Evolutionary conservation across 2,888 invertebrate species (phyloP).

Genomic region (Chymomyza procnemis): DNA sequence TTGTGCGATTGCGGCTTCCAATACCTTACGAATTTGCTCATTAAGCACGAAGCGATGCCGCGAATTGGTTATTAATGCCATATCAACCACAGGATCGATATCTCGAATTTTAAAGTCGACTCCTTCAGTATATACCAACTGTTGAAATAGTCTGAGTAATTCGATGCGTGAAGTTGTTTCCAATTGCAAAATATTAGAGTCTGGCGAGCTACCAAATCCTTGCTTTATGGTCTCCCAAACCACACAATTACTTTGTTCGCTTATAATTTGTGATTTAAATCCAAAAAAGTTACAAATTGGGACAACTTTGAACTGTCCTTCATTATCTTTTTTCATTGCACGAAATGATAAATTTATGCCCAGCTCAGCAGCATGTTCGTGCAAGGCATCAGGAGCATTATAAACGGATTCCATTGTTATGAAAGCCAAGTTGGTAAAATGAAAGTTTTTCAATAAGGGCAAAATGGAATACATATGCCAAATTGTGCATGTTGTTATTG

Average conservation of each 20-base stretch:
- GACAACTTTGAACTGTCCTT: slow-evolving; percentile 29
- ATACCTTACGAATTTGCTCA: slow-evolving; percentile 41
- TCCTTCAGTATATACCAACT: slow-evolving; percentile 43
- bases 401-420: slow-evolving; percentile 69
- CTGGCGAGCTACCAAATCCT: slow-evolving; percentile 40
- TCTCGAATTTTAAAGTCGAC: slow-evolving; percentile 38
- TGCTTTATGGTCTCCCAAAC: slow-evolving; percentile 57
- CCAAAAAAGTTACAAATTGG: slow-evolving; percentile 55
- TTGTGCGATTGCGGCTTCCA: slow-evolving; percentile 50
- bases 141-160: slow-evolving; percentile 39
- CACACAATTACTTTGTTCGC: slow-evolving; percentile 38
- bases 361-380: slow-evolving; percentile 29
- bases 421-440: slow-evolving; percentile 61
- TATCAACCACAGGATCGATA: slow-evolving; percentile 44
- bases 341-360: slow-evolving; percentile 50
- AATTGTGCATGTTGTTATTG: slow-evolving; percentile 35
- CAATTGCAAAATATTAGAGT: slow-evolving; percentile 37
- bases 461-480: slow-evolving; percentile 73
- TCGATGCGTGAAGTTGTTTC: slow-evolving; percentile 42
- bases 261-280: slow-evolving; percentile 46
- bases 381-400: slow-evolving; percentile 44
- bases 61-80: slow-evolving; percentile 65
- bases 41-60: slow-evolving; percentile 66
- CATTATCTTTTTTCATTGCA: slow-evolving; percentile 27
- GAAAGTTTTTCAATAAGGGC: slow-evolving; percentile 58